Evolutionary conservation across 2,888 invertebrate genomes (phyloP).

Genomic region (Agrotis segetum): DNA sequence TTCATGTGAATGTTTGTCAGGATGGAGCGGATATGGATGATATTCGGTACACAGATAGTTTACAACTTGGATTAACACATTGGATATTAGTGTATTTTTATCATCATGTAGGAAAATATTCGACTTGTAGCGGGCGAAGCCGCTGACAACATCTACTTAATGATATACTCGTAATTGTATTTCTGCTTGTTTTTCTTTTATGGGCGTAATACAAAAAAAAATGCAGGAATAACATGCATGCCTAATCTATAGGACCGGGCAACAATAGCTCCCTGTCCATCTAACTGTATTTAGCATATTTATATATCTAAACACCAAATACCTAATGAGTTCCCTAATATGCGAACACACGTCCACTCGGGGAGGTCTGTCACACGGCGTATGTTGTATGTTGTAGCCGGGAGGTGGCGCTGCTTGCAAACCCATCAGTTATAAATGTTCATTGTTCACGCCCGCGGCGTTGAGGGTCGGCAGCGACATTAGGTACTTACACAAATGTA

Average conservation of each 20-base stretch:
- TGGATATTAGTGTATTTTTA: too few species aligned
- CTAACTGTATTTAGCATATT: neutral
- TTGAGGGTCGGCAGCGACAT: slow-evolving; percentile 2
- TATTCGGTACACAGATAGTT: too few species aligned
- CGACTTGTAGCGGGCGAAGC: too few species aligned
- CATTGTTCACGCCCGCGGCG: slow-evolving; percentile 51
- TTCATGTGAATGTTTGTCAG: too few species aligned
- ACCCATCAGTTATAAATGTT: slow-evolving; percentile 70
- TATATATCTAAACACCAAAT: neutral
- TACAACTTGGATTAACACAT: too few species aligned
- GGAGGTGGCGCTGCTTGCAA: slow-evolving; percentile 53
- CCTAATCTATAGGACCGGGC: neutral
- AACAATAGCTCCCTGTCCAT: neutral
- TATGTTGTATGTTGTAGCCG: neutral
- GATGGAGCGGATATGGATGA: too few species aligned
- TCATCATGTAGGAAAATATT: too few species aligned
- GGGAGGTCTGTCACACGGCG: neutral
- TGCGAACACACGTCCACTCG: slow-evolving; percentile 16
- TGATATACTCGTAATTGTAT: too few species aligned
- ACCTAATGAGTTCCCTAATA: neutral
- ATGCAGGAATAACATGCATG: too few species aligned
- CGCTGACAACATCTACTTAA: too few species aligned
- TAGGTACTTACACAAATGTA: slow-evolving; percentile 12
- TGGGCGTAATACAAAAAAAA: too few species aligned
- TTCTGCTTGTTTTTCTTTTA: too few species aligned